Conservation (phyloP, 2,888 invertebrate species). For the Tinea semifulvella region DNA sequence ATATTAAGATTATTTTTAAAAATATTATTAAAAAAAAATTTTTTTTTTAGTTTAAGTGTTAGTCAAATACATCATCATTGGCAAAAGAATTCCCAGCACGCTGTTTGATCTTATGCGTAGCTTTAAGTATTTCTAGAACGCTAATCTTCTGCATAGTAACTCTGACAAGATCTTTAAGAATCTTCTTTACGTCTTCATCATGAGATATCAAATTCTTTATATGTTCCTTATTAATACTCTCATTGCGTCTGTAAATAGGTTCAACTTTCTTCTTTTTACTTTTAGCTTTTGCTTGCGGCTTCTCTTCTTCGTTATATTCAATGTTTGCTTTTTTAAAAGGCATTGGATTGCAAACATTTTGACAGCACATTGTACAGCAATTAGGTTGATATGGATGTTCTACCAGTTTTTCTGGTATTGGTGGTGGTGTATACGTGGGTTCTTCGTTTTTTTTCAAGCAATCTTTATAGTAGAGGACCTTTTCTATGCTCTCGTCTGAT, state of each 20-base stretch:
- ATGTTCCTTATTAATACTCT: constrained; percentile 40
- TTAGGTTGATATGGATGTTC: constrained; percentile 33
- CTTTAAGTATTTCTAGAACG: constrained; percentile 35
- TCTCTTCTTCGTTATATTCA: not conserved
- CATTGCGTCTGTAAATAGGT: constrained; percentile 30
- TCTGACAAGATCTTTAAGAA: constrained; percentile 49
- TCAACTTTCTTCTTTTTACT: constrained; percentile 32
- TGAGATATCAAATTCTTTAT: constrained; percentile 46
- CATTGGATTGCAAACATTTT: constrained; percentile 22
- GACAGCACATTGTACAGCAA: constrained; percentile 49
- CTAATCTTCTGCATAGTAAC: constrained; percentile 58
- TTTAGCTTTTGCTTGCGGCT: constrained; percentile 21
- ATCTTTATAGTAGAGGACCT: constrained; percentile 49
- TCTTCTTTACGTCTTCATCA: constrained; percentile 52
- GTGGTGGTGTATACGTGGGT: not conserved
- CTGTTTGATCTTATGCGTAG: too few relatives aligned
- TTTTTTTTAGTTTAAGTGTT: too few relatives aligned
- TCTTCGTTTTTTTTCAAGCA: constrained; percentile 30
- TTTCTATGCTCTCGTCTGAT: constrained; percentile 51
- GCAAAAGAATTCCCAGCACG: too few relatives aligned
- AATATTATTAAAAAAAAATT: too few relatives aligned
- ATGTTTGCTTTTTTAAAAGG: not conserved
- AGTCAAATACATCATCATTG: too few relatives aligned
- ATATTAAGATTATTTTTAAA: too few relatives aligned
- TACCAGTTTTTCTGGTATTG: not conserved